phyloP scores from a whole-genome alignment of 2,113 vertebrate genomes.

The Pachyramphus minor region DNA sequence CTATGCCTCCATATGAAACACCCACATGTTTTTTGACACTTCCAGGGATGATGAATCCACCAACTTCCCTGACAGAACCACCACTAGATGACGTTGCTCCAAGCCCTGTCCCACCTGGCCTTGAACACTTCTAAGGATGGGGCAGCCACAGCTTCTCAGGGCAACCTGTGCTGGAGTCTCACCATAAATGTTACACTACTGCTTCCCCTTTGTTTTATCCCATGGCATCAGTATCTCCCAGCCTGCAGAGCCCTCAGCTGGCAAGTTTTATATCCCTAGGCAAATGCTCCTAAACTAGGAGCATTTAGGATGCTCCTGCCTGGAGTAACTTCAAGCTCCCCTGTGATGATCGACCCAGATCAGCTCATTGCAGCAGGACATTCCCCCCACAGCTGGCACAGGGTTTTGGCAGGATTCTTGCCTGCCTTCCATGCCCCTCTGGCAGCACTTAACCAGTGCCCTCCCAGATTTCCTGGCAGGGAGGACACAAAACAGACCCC shows the following conservation, averaged over 20 bases:
- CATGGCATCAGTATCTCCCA: neutral
- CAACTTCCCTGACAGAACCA: too few species aligned
- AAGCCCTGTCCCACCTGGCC: neutral
- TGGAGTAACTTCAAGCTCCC: neutral
- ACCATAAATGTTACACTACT: neutral
- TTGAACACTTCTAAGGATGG: neutral
- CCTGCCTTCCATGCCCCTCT: neutral
- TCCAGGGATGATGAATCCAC: too few species aligned
- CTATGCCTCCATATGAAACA: too few species aligned
- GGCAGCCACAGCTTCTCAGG: neutral
- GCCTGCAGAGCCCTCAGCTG: neutral
- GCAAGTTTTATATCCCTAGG: neutral
- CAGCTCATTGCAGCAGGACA: neutral
- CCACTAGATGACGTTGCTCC: too few species aligned
- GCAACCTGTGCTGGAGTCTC: accelerated
- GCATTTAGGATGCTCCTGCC: neutral
- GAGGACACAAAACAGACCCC: neutral
- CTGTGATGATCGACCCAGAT: neutral
- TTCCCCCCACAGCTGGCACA: neutral
- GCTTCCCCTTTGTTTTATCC: neutral
- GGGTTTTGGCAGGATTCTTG: neutral
- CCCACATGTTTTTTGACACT: too few species aligned
- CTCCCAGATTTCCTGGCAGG: neutral
- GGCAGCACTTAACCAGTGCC: neutral
- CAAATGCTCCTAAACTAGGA: neutral